Base-by-base conservation (phyloP, 2,797 vertebrate genomes). In the Poeciliopsis gracilis region DNA sequence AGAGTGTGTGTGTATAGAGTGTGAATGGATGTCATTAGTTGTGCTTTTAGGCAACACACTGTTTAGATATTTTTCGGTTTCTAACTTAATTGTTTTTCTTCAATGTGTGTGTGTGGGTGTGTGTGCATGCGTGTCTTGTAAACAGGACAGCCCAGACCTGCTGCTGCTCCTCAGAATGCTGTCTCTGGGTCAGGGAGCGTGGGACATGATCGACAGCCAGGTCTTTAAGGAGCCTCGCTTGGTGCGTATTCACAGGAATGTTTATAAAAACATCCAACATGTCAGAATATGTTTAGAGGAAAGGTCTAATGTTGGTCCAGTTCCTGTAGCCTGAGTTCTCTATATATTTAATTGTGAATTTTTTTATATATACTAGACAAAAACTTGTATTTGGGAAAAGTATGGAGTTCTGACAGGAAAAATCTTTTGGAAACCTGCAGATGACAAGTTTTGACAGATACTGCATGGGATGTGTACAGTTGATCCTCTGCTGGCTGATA, bases 141-240 rank as follows among this genome's bases (percentile, higher is more conserved):
- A 93, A 5, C 88, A 99, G 98, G 98, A 99, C 92, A 99, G 97
- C 88, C 94, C 97, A 0, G 98, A 99, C 75, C 95, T 98, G 77
- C 95, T 99, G 86, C 94, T 99, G 70, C 95, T 99, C 13, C 95
- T 99, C 30, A 94, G 98, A 93, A 98, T 99, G 97, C 95, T 99
- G 78, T 97, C 97, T 0, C 92, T 99, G 75, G 98, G 98, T 55
- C 98, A 99, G 70, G 98, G 98, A 0, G 98, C 98, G 0, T 99
- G 98, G 98, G 98, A 99, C 93, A 99, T 99, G 97, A 99, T 99
- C 1, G 98, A 99, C 95, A 99, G 98, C 89, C 98, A 99, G 91
- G 97, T 99, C 80, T 99, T 99, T 92, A 99, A 97, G 93, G 98
- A 99, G 85, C 98, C 98, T 43, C 97, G 97, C 86, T 91, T 99